Percentiles rank a stretch among this genome's conserved stretches.
Conservation (phyloP, 2,888 invertebrate species). For the Tenthredo distinguenda region DNA sequence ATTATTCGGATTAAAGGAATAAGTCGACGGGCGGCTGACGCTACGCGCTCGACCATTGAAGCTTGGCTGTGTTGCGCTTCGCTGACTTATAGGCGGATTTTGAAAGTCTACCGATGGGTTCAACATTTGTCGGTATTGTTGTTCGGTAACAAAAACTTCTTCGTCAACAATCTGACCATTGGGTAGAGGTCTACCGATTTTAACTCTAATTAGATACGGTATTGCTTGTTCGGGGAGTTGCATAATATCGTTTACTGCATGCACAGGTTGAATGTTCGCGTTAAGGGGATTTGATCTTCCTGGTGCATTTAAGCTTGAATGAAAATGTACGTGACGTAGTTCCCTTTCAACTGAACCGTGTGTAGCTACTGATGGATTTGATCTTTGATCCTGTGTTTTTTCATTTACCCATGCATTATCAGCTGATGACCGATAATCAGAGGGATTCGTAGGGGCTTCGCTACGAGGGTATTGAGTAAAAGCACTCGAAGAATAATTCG, state of each 20-base stretch:
- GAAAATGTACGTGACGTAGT: constrained; percentile 28
- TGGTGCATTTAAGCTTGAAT: not conserved
- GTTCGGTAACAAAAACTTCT: not conserved
- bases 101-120: not conserved
- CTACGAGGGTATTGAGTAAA: not conserved
- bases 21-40: not conserved
- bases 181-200: not conserved
- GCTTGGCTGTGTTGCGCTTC: not conserved
- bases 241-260: not conserved
- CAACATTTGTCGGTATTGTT: constrained; percentile 2
- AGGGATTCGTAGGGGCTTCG: not conserved
- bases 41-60: not conserved
- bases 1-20: constrained; percentile 7
- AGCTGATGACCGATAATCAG: not conserved
- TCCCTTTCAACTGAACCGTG: constrained; percentile 2
- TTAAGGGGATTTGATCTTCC: not conserved
- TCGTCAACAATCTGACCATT: not conserved
- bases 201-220: not conserved
- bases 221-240: not conserved
- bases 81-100: not conserved
- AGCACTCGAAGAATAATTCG: not conserved
- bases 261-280: not conserved
- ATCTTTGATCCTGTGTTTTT: not conserved
- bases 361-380: not conserved
- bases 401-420: not conserved